Conservation (phyloP, 2,888 invertebrate genomes). For the Latheticus oryzae region DNA sequence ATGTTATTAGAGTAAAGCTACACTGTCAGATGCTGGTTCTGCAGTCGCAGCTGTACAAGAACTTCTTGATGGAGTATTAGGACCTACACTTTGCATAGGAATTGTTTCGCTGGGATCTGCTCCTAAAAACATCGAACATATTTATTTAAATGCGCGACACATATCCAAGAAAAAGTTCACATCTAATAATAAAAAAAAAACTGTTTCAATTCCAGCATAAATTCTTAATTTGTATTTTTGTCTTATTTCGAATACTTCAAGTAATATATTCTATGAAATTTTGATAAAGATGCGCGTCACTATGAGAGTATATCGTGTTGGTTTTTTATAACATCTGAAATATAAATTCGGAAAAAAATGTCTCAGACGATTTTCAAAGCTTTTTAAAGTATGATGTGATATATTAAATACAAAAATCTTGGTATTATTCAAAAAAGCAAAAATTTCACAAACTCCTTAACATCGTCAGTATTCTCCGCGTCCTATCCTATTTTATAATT, state of each 20-base stretch:
- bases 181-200: not conserved
- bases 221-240: conserved; percentile 16
- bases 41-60: conserved; percentile 55
- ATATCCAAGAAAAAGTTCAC: conserved; percentile 7
- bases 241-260: not conserved
- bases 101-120: conserved; percentile 53
- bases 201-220: conserved; percentile 14
- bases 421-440: not conserved
- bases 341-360: too few species aligned
- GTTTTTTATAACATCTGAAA: too few species aligned
- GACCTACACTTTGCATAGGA: conserved; percentile 56
- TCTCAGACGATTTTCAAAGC: too few species aligned
- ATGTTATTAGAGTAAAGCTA: conserved; percentile 50
- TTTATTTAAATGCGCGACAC: conserved; percentile 23
- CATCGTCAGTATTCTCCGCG: too few species aligned
- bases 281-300: too few species aligned
- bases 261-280: conserved; percentile 7
- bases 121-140: conserved; percentile 36
- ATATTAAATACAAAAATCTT: too few species aligned
- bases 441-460: too few species aligned
- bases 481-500: too few species aligned
- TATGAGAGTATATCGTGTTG: too few species aligned
- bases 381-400: too few species aligned
- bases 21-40: conserved; percentile 53
- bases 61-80: conserved; percentile 56